A percentile compares a stretch with the other conserved stretches of the same genome.
Evolutionary conservation across 2,888 invertebrate genomes (phyloP).

Genomic region (Boloria selene): DNA sequence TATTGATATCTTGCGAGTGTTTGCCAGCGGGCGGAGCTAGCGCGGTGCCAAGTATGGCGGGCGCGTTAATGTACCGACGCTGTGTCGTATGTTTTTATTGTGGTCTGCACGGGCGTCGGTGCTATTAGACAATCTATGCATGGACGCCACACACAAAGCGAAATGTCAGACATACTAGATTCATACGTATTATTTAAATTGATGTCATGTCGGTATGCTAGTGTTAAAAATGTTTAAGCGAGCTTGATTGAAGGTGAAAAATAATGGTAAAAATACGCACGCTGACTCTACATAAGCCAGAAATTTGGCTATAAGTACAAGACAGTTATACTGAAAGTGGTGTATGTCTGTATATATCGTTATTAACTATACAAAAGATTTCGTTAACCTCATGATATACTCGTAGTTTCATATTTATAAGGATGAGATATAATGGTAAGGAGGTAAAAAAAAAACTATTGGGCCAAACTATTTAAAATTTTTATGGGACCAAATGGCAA

Average conservation of each 20-base stretch:
- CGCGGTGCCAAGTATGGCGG: slow-evolving; percentile 78
- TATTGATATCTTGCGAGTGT: slow-evolving; percentile 60
- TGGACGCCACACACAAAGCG: slow-evolving; percentile 40
- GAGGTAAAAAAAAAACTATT: no score
- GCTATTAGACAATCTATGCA: slow-evolving; percentile 47
- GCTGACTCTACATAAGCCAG: no score
- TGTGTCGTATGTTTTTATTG: slow-evolving; percentile 70
- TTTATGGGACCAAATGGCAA: no score
- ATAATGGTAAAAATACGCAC: no score
- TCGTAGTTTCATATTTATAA: no score
- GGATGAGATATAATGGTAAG: no score
- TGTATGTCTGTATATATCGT: no score
- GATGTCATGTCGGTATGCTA: slow-evolving; percentile 16
- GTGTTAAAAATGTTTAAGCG: neutral
- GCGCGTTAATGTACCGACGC: slow-evolving; percentile 78
- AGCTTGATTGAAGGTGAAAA: neutral
- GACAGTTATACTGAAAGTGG: no score
- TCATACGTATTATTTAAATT: slow-evolving; percentile 25
- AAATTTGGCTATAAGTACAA: no score
- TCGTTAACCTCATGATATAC: no score
- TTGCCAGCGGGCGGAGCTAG: slow-evolving; percentile 72
- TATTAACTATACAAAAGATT: no score
- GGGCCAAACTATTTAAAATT: no score
- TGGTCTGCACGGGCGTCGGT: slow-evolving; percentile 58
- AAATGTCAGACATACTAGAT: slow-evolving; percentile 34